A percentile compares a stretch with the other conserved stretches of the same genome.
These are phyloP conservation scores for Tachypleus tridentatus DNA, from an alignment of 1,140 invertebrate species.

Conservation along the genomic window DNA sequence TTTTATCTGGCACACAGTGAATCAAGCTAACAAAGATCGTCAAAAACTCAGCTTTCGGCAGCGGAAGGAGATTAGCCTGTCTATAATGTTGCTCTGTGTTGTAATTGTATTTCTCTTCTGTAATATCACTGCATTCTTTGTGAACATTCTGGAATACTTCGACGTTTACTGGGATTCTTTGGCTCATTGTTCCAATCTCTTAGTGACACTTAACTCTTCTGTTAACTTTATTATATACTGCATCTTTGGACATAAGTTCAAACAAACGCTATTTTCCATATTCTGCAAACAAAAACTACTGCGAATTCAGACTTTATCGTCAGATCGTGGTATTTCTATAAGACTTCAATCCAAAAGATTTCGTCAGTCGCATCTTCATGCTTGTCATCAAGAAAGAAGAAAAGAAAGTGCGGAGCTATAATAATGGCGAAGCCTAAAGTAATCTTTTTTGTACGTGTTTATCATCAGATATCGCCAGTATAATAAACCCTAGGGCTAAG, in stretches of 20 bases:
- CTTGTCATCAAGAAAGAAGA: too few relatives aligned
- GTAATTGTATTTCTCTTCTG: constrained; percentile 84
- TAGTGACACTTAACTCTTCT: constrained; percentile 91
- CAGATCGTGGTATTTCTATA: too few relatives aligned
- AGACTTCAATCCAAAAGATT: too few relatives aligned
- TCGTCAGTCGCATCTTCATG: too few relatives aligned
- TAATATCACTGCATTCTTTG: constrained; percentile 77
- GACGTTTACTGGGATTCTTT: constrained; percentile 20
- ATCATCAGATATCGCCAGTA: too few relatives aligned
- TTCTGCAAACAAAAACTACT: constrained; percentile 8
- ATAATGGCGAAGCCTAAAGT: too few relatives aligned
- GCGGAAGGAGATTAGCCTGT: constrained; percentile 71
- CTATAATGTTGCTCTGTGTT: constrained; percentile 86
- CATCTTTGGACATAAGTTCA: constrained; percentile 89
- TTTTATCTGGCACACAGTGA: constrained; percentile 56
- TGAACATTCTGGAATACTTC: constrained; percentile 67
- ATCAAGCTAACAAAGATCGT: constrained; percentile 63
- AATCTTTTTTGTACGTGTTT: too few relatives aligned
- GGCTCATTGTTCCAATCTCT: constrained; percentile 49
- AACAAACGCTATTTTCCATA: constrained; percentile 11
- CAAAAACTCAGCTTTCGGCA: constrained; percentile 61
- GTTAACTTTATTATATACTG: constrained; percentile 96
- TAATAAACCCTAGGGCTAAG: too few relatives aligned
- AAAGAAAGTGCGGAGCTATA: too few relatives aligned
- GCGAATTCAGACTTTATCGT: too few relatives aligned